Evolutionary conservation across 2,888 invertebrate genomes (phyloP).

Genomic region (Orchesellides sinensis): DNA sequence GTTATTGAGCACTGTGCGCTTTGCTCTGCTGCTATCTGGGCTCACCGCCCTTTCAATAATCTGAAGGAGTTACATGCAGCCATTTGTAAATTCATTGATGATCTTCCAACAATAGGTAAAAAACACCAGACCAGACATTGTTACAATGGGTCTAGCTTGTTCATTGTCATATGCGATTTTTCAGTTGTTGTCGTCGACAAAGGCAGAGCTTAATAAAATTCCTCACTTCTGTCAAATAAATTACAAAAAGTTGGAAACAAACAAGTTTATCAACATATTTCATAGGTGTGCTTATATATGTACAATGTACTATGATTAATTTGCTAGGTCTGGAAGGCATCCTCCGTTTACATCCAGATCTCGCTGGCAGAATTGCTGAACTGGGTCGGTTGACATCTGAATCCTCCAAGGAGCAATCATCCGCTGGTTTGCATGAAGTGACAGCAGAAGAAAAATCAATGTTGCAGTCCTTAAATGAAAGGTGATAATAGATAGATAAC

Average conservation of each 20-base stretch:
- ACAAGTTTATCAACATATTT: background rate
- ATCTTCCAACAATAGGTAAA: conserved; percentile 79
- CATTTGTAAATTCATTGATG: conserved; percentile 80
- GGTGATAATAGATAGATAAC: conserved; percentile 74
- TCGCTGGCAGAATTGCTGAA: conserved; percentile 80
- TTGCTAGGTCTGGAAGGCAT: conserved; percentile 75
- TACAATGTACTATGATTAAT: conserved; percentile 15
- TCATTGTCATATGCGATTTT: too few relatives aligned
- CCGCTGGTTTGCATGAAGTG: conserved; percentile 80
- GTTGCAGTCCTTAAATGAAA: conserved; percentile 78
- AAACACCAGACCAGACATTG: too few relatives aligned
- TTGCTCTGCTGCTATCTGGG: conserved; percentile 71
- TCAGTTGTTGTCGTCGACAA: too few relatives aligned
- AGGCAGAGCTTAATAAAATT: too few relatives aligned
- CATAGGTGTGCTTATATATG: conserved; percentile 36
- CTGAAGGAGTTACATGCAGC: conserved; percentile 79
- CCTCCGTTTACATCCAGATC: conserved; percentile 82
- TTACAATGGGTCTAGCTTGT: too few relatives aligned
- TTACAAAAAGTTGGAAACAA: background rate
- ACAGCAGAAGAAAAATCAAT: conserved; percentile 79
- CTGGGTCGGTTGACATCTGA: conserved; percentile 80
- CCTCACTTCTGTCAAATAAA: too few relatives aligned
- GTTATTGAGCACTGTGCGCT: conserved; percentile 75
- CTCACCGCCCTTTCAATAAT: conserved; percentile 79
- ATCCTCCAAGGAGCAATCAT: conserved; percentile 80